Evolutionary conservation across 2,113 vertebrate genomes (phyloP), one percentile per base, ranked within the genome.

Genomic region (Gavialis gangeticus): DNA sequence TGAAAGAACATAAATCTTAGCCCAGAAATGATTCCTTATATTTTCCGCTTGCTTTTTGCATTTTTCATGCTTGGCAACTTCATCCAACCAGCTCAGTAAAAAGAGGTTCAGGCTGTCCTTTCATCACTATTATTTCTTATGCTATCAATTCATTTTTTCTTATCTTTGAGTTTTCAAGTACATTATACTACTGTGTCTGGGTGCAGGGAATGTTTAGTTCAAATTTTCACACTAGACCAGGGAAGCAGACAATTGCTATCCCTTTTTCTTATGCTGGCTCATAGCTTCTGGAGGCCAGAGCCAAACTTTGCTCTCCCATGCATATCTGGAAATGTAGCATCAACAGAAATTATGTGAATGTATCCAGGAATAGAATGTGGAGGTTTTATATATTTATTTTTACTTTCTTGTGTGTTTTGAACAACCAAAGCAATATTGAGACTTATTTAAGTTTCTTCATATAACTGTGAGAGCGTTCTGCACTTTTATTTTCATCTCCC

Each of bases 381-480:
- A 5, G 21, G 18, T 11, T 81, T 17, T 46, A 46, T 46, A 46
- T 9, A 46, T 46, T 46, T 46, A 46, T 46, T 46, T 71, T 76
- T 25, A 14, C 5, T 8, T 18, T 80, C 73, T 27, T 17, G 12
- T n/a, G 66, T 21, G 24, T 10, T 90, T 78, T 24, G 22, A 59
- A 18, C 2, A 82, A 13, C 16, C 24, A n/a, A 55, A 78, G 28
- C 0, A 4, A 55, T 25, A 57, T 6, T 28, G 37, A 69, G 5
- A 4, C 5, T 79, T 4, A 54, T 28, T 58, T 55, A 56, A 87
- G 46, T 17, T 13, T 8, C 75, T 9, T 55, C 4, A 0, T 2
- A n/a, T 22, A 66, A 12, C 22, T 84, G 46, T 46, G 46, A 46
- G 46, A 46, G 8, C 7, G 28, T 25, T 69, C 19, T 34, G 30